Evolutionary conservation across 2,797 vertebrate genomes (phyloP).

Genomic region (Acrossocheilus wenchowensis): DNA sequence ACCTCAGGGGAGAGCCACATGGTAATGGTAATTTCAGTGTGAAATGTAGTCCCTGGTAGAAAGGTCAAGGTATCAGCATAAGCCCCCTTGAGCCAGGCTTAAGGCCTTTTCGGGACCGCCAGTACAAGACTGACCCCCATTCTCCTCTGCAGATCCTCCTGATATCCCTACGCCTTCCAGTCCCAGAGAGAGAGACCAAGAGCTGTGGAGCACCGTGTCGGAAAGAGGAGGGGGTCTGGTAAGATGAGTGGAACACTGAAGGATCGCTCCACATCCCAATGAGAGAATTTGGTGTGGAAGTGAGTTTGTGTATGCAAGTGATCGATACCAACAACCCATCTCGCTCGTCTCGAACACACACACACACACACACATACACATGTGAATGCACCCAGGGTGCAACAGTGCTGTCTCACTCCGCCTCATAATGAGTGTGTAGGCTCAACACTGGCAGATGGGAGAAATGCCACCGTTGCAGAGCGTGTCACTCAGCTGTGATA

Average conservation of each 20-base stretch:
- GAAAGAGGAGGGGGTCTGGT: constrained; percentile 18
- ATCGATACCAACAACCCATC: constrained; percentile 82
- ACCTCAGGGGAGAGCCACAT: constrained; percentile 81
- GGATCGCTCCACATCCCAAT: constrained; percentile 35
- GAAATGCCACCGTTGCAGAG: constrained; percentile 81
- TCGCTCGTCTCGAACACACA: constrained; percentile 67
- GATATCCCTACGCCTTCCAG: constrained; percentile 33
- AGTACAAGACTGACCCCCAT: constrained; percentile 65
- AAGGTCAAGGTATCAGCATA: constrained; percentile 98
- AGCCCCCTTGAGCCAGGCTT: constrained; percentile 89
- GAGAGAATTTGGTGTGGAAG: constrained; percentile 44
- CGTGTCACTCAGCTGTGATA: constrained; percentile 88
- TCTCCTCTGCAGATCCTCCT: constrained; percentile 58
- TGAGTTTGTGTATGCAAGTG: constrained; percentile 51
- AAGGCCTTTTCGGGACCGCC: constrained; percentile 84
- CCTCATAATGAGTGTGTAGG: constrained; percentile 84
- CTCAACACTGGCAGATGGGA: constrained; percentile 84
- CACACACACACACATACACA: constrained; percentile 35
- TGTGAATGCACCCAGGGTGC: constrained; percentile 57
- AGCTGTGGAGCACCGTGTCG: not conserved
- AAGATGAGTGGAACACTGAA: constrained; percentile 46
- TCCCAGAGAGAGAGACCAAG: constrained; percentile 11
- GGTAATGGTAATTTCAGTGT: constrained; percentile 97
- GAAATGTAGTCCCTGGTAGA: constrained; percentile 93
- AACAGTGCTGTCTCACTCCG: constrained; percentile 58